phyloP scores from a whole-genome alignment of 2,113 vertebrate genomes.

The Cervus canadensis region DNA sequence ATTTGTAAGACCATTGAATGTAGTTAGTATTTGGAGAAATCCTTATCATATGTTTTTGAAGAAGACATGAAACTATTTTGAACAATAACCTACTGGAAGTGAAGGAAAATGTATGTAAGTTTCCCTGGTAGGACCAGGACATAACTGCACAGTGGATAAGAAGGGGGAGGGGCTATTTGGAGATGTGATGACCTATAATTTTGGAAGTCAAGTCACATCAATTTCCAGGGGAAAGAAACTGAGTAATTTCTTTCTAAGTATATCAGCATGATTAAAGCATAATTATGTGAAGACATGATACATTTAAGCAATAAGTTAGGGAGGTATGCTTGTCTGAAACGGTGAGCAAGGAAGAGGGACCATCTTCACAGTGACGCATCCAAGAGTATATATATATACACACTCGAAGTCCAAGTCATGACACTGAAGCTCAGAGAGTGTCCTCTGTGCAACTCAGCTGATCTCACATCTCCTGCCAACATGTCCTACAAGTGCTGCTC shows the following conservation, averaged over 20 bases:
- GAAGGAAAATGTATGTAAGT: background rate
- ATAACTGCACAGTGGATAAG: background rate
- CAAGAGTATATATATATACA: slow-evolving; percentile 46
- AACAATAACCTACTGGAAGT: background rate
- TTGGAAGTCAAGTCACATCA: background rate
- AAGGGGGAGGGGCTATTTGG: background rate
- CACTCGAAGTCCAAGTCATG: background rate
- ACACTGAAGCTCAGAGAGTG: background rate
- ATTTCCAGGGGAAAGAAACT: background rate
- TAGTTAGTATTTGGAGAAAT: background rate
- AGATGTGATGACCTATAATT: background rate
- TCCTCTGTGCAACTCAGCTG: background rate
- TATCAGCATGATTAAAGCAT: slow-evolving; percentile 11
- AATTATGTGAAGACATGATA: background rate
- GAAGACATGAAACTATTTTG: background rate
- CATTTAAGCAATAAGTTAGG: background rate
- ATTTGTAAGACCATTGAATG: background rate
- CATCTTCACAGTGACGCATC: background rate
- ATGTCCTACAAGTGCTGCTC: slow-evolving; percentile 21
- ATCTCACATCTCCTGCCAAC: background rate
- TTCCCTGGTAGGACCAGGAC: background rate
- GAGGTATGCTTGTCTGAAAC: background rate
- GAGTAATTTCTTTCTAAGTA: background rate
- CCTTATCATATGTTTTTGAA: background rate
- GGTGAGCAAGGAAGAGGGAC: background rate